phyloP scores from a whole-genome alignment of 2,888 invertebrate genomes.

The Sarcophaga variegata region DNA sequence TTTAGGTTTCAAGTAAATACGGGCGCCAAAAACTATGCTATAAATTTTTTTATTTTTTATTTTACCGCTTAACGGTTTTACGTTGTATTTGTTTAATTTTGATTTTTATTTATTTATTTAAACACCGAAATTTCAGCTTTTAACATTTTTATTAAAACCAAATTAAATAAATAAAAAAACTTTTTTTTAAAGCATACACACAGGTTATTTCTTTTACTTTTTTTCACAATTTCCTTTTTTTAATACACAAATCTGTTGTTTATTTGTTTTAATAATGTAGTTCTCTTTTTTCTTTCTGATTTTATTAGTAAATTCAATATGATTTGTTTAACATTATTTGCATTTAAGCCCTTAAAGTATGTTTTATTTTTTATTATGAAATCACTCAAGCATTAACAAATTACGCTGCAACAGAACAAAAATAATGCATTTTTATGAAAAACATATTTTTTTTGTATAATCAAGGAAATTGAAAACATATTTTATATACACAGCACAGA shows the following conservation, averaged over 20 bases:
- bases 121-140: not conserved
- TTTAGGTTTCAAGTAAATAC: slow-evolving; percentile 17
- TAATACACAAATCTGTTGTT: not conserved
- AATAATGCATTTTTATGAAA: not conserved
- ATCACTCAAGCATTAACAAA: too few species aligned
- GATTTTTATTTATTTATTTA: not conserved
- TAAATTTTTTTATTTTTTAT: slow-evolving; percentile 3
- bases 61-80: not conserved
- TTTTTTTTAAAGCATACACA: not conserved
- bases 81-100: not conserved
- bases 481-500: too few species aligned
- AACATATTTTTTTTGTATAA: too few species aligned
- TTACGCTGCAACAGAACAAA: not conserved
- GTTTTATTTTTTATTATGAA: not conserved
- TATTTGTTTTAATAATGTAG: not conserved
- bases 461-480: too few species aligned
- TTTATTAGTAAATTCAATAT: too few species aligned
- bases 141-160: too few species aligned
- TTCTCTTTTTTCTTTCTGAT: too few species aligned
- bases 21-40: slow-evolving; percentile 52
- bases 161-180: not conserved
- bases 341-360: not conserved
- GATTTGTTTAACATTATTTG: too few species aligned
- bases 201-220: not conserved
- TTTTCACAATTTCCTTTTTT: not conserved